Evolutionary conservation across 1,140 invertebrate genomes (phyloP), one percentile per base, ranked within the genome.

Genomic region (Drosophila arizonae): DNA sequence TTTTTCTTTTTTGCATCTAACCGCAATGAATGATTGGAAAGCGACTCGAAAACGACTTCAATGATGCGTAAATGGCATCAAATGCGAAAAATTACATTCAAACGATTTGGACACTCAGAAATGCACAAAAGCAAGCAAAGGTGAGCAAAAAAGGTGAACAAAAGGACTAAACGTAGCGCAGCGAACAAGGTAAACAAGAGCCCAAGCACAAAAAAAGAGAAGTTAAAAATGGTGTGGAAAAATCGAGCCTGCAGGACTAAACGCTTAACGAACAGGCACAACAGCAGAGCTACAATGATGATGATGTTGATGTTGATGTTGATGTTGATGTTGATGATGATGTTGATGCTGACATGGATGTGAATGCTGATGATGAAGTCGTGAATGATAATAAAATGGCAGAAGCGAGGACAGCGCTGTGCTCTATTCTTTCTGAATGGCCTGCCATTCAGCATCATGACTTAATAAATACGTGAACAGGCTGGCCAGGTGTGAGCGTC

Each of bases 381-480:
- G 55, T 43, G 10, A 45, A 57, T 24, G 72, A 52, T 58, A 60
- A 67, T 68, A 46, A 43, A 54, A 51, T 24, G 50, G 15, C 24
- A 52, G 61, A 30, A 39, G 39, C 28, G 13, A 52, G 43, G 36
- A 13, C 15, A 58, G 26, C 30, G 17, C 54, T 76, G 56, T 63
- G 63, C 57, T 71, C 41, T 62, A 28, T 75, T 55, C 67, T 43
- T 43, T 72, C 10, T 57, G 71, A 72, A 66, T 54, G 60, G 56
- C 10, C 55, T 72, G 63, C 52, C 71, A 61, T 71, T 66, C 66
- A 46, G 51, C 71, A 64, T 82, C 79, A 82, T 82, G 84, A 88
- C 82, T 86, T 86, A 87, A 86, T 87, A 86, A 86, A 88, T 76
- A 87, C 64, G 61, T 64, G 61, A 52, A 51, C 57, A 64, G 54